Percentiles rank a stretch among this genome's conserved stretches.
Conservation (phyloP, 2,797 vertebrate genomes). For the Scomberomorus guttatus region DNA sequence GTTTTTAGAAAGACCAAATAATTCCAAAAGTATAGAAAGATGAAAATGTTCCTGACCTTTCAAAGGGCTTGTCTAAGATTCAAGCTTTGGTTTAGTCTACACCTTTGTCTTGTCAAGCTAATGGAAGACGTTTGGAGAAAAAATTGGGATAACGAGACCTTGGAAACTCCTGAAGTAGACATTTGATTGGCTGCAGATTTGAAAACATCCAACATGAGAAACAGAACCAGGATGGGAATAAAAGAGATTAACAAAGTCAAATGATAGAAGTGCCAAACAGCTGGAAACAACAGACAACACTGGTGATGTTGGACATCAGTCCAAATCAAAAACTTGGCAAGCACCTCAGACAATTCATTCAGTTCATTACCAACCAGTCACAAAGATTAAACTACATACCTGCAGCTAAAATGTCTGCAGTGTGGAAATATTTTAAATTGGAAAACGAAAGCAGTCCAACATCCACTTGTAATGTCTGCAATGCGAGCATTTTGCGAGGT, state of each 20-base stretch:
- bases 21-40: background rate
- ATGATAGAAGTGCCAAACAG: background rate
- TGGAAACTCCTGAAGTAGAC: background rate
- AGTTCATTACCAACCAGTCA: background rate
- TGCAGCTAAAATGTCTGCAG: no score
- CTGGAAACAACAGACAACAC: no score
- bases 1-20: background rate
- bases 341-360: no score
- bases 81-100: background rate
- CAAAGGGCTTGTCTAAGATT: background rate
- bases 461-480: no score
- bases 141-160: no score
- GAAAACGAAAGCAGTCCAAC: no score
- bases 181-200: background rate
- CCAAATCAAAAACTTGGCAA: no score
- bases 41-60: background rate
- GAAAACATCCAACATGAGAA: background rate
- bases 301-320: no score
- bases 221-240: background rate
- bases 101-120: background rate
- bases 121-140: background rate
- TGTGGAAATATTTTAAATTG: no score
- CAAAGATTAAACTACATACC: background rate
- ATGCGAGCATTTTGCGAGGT: no score
- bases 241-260: background rate